A percentile compares a stretch with the other conserved stretches of the same genome.
Evolutionary conservation across 2,113 vertebrate genomes (phyloP).

Genomic region (Orcinus orca): DNA sequence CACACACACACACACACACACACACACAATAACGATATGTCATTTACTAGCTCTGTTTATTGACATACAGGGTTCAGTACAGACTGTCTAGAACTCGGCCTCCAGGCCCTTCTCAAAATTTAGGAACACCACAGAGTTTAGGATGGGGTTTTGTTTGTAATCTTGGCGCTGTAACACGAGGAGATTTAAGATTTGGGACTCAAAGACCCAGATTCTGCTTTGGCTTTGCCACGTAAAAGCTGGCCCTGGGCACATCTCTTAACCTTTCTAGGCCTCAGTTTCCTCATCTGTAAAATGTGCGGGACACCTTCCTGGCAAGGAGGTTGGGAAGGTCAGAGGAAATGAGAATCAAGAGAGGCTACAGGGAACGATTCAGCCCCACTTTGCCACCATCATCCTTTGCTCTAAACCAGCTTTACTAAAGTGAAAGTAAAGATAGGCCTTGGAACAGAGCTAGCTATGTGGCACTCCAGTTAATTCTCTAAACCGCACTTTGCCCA

Average conservation of each 20-base stretch:
- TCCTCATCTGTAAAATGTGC: not conserved
- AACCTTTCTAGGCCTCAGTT: not conserved
- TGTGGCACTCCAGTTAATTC: not conserved
- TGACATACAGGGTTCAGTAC: not conserved
- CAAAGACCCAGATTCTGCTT: too few relatives aligned
- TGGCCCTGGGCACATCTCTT: not conserved
- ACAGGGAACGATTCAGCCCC: not conserved
- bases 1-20: not conserved
- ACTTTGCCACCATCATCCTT: rapidly evolving
- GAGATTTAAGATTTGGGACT: not conserved
- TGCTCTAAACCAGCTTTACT: not conserved
- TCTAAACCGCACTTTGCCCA: rapidly evolving
- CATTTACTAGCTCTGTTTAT: constrained; percentile 32
- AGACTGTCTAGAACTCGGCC: not conserved
- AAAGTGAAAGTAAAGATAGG: not conserved
- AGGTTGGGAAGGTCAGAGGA: not conserved
- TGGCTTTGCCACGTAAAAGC: not conserved
- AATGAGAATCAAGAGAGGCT: not conserved
- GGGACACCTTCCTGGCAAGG: too few relatives aligned
- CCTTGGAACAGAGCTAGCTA: not conserved
- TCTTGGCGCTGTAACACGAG: not conserved
- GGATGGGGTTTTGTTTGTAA: not conserved
- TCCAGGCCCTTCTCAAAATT: not conserved
- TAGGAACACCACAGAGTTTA: not conserved
- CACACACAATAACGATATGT: not conserved